These are phyloP conservation scores for Belonocnema kinseyi DNA, from an alignment of 1,140 invertebrate genomes.

Conservation along the genomic window DNA sequence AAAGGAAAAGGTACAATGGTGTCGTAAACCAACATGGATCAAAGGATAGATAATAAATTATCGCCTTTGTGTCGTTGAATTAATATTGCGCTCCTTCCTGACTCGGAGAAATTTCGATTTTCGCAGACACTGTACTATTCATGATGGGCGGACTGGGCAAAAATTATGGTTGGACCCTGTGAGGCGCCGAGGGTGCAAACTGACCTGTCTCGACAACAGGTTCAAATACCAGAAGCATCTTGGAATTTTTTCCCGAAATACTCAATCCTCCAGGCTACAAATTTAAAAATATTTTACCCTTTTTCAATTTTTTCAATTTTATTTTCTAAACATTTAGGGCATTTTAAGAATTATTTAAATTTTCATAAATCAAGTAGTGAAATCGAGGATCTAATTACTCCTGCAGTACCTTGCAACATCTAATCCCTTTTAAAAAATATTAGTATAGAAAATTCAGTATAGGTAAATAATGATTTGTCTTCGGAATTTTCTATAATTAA, in stretches of 20 bases:
- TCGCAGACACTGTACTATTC: not conserved
- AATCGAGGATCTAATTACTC: no score
- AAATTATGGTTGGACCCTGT: conserved; percentile 32
- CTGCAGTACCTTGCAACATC: no score
- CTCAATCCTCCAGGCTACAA: not conserved
- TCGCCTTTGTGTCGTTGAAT: not conserved
- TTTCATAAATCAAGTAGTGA: no score
- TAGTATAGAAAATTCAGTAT: no score
- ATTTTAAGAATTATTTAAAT: no score
- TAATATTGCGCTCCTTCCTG: not conserved
- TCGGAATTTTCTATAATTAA: no score
- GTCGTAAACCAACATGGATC: not conserved
- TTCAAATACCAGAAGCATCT: not conserved
- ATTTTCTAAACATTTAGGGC: no score
- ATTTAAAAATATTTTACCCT: no score
- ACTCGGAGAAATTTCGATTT: conserved; percentile 14
- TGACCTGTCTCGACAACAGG: conserved; percentile 35
- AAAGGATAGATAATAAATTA: not conserved
- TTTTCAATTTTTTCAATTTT: no score
- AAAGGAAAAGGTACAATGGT: no score
- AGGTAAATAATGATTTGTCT: no score
- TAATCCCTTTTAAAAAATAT: no score
- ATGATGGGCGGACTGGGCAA: conserved; percentile 4
- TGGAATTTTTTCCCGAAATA: not conserved
- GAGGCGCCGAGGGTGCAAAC: conserved; percentile 33